These are phyloP conservation scores for Eueides isabella DNA, from an alignment of 1,140 invertebrate genomes.

Conservation along the genomic window DNA sequence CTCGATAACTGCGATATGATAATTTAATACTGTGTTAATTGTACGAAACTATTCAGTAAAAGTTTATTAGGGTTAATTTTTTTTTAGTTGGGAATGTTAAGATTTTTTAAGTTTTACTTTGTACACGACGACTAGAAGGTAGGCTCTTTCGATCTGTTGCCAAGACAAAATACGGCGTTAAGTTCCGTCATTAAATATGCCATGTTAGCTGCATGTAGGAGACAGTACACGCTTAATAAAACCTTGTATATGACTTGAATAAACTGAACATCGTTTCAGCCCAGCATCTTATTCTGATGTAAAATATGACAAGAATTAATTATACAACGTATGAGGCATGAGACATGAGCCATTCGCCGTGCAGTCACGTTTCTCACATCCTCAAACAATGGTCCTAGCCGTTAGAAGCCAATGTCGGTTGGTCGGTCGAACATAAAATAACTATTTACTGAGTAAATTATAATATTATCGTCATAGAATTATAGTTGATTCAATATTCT, in stretches of 20 bases:
- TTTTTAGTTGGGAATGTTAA: no score
- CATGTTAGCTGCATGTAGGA: no score
- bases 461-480: not conserved
- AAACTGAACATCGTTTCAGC: not conserved
- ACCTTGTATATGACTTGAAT: not conserved
- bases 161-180: no score
- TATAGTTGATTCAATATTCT: no score
- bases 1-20: conserved; percentile 20
- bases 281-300: conserved; percentile 1
- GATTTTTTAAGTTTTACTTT: no score
- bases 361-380: conserved; percentile 35
- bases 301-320: conserved; percentile 11
- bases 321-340: conserved; percentile 9
- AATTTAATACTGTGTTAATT: not conserved
- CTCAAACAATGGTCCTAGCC: conserved; percentile 27
- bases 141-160: no score
- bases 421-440: not conserved
- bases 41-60: not conserved
- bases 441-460: not conserved
- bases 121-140: no score
- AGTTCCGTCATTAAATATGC: no score
- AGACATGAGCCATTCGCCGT: conserved; percentile 7
- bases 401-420: not conserved
- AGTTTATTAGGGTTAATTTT: not conserved
- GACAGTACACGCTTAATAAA: no score